Percentiles rank a stretch among this genome's conserved stretches.
These are phyloP conservation scores for Papilio dardanus DNA, from an alignment of 1,140 invertebrate genomes.

Conservation along the genomic window DNA sequence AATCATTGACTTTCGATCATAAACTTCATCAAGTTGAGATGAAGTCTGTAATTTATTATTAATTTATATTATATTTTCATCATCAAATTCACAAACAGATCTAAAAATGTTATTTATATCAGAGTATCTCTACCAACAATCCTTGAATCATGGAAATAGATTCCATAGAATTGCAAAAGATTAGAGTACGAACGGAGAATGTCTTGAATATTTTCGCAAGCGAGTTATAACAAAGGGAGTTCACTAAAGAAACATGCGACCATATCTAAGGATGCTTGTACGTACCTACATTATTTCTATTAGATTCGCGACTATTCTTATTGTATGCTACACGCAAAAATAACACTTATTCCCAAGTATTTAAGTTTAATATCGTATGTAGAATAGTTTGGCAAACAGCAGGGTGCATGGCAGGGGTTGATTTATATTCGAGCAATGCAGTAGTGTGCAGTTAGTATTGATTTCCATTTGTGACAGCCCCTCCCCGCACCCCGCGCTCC, in stretches of 20 bases:
- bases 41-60: too few species aligned
- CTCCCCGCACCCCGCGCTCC: slow-evolving; percentile 62
- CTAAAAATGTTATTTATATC: slow-evolving; percentile 15
- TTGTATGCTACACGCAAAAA: slow-evolving; percentile 31
- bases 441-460: slow-evolving; percentile 83
- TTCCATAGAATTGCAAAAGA: slow-evolving; percentile 35
- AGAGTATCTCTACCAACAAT: slow-evolving; percentile 3
- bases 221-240: slow-evolving; percentile 42
- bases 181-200: slow-evolving; percentile 38
- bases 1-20: neutral
- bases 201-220: slow-evolving; percentile 36
- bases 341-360: slow-evolving; percentile 32
- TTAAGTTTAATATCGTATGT: slow-evolving; percentile 53
- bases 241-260: slow-evolving; percentile 42
- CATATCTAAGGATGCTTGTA: slow-evolving; percentile 63
- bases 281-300: slow-evolving; percentile 63
- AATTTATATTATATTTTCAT: neutral
- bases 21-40: neutral
- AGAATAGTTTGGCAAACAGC: slow-evolving; percentile 69
- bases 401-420: slow-evolving; percentile 75
- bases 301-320: slow-evolving; percentile 71
- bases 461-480: slow-evolving; percentile 79
- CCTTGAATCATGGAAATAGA: slow-evolving; percentile 37
- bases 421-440: slow-evolving; percentile 83
- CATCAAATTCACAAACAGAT: neutral